Evolutionary conservation across 1,140 invertebrate genomes (phyloP).

Genomic region (Andricus grossulariae): DNA sequence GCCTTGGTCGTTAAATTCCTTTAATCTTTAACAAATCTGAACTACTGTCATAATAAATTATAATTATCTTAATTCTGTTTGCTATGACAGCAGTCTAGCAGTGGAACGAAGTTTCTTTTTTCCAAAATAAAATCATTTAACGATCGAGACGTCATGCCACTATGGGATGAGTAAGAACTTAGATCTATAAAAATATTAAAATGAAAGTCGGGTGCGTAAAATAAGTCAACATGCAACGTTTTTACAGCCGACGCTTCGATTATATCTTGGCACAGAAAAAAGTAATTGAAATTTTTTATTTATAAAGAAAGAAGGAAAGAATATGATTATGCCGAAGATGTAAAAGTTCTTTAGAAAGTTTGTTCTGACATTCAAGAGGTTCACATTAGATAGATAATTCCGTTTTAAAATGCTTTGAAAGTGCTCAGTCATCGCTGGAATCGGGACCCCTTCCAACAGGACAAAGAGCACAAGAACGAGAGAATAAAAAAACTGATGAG

Average conservation of each 20-base stretch:
- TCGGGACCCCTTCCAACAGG: background rate
- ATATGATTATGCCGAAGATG: background rate
- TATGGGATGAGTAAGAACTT: too few relatives aligned
- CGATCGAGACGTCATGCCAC: too few relatives aligned
- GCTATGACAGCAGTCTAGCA: too few relatives aligned
- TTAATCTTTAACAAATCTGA: too few relatives aligned
- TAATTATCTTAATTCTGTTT: too few relatives aligned
- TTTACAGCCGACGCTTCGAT: background rate
- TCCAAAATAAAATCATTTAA: too few relatives aligned
- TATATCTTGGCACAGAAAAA: background rate
- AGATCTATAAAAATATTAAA: too few relatives aligned
- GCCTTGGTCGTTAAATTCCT: too few relatives aligned
- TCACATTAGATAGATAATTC: constrained; percentile 4
- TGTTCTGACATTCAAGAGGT: background rate
- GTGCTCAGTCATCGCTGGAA: background rate
- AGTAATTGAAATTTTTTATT: background rate
- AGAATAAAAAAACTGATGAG: constrained; percentile 21
- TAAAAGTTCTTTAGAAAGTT: background rate
- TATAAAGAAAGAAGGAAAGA: background rate
- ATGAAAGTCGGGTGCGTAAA: too few relatives aligned
- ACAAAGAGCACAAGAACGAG: background rate
- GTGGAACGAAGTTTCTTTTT: too few relatives aligned
- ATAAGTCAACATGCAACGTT: too few relatives aligned
- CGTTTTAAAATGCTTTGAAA: constrained; percentile 21
- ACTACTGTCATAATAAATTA: too few relatives aligned